Evolutionary conservation across 2,113 vertebrate species (phyloP), one percentile per base, ranked within the genome.

Genomic region (Gasterosteus nipponicus): DNA sequence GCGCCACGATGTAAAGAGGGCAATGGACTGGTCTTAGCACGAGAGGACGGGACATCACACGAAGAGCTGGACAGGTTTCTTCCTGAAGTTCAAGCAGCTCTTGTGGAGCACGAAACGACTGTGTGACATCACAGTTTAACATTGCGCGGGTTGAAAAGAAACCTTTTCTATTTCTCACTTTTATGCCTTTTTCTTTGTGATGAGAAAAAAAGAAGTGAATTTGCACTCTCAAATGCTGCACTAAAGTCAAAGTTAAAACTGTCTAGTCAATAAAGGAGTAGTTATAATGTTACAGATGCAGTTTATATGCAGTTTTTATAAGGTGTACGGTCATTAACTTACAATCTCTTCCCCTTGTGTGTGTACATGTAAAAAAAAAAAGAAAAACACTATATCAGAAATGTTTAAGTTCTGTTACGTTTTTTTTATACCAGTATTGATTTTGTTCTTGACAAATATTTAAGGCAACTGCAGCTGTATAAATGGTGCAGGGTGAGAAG

Each of bases 51-150:
- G 16, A 2, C 35, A 2, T 71, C 66, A 2, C 77, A 72, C 8
- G 85, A 70, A 9, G 89, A 93, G 68, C 69, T 10, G 1, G 73
- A 85, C n/a, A 16, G 1, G 5, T 89, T 86, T 53, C 81, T 91
- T 1, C 80, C 81, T 0, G 47, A 84, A 2, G 19, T 18, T n/a
- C 44, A 22, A 10, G 51, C 41, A 1, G 19, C 29, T 54, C 22
- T 51, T 4, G 59, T 89, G 41, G 89, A 92, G 44, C 66, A 68
- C 18, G 93, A 94, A 80, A 91, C 91, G 0, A 10, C 83, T 0
- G 73, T 94, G 56, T 94, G 79, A 94, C 0, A 1, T 29, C 29
- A 3, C 7, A 12, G 19, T 35, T 12, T 39, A 14, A 12, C 3
- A 8, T 39, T 9, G 19, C 2, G 5, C 22, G 29, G n/a, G 8